phyloP scores from a whole-genome alignment of 2,888 invertebrate genomes.

The Villa cingulata region DNA sequence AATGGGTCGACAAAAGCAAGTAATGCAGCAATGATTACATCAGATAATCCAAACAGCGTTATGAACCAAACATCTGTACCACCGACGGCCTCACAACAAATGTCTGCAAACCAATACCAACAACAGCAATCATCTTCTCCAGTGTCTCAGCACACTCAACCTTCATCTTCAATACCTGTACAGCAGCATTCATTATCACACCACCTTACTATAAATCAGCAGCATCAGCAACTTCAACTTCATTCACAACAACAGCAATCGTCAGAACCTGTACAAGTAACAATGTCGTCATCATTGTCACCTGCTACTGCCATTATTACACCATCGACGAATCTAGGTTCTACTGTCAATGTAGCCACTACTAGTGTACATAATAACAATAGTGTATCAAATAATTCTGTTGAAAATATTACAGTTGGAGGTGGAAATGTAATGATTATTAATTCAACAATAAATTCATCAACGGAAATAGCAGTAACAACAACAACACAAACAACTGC shows the following conservation, averaged over 20 bases:
- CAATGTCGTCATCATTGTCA: slow-evolving; percentile 1
- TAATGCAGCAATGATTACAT: slow-evolving; percentile 21
- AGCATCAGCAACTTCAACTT: slow-evolving; percentile 1
- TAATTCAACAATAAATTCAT: neutral
- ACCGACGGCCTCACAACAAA: slow-evolving; percentile 16
- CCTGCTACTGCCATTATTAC: slow-evolving; percentile 3
- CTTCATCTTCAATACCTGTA: slow-evolving; percentile 29
- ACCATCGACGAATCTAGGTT: neutral
- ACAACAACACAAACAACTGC: neutral
- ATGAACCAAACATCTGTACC: slow-evolving; percentile 26
- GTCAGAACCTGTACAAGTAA: slow-evolving; percentile 18
- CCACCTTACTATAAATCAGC: slow-evolving; percentile 1
- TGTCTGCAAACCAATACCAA: slow-evolving; percentile 2
- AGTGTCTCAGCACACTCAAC: slow-evolving; percentile 6
- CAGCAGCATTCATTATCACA: slow-evolving; percentile 25
- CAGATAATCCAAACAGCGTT: slow-evolving; percentile 25
- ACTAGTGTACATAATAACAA: slow-evolving; percentile 7
- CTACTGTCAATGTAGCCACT: slow-evolving; percentile 1
- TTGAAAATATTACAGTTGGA: neutral
- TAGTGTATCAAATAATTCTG: neutral
- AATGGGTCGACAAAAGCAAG: slow-evolving; percentile 31
- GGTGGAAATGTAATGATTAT: neutral
- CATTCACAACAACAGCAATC: slow-evolving; percentile 13
- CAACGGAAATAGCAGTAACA: neutral
- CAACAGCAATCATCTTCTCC: slow-evolving; percentile 6